phyloP scores from a whole-genome alignment of 2,113 vertebrate genomes.

The Poeciliopsis retropinna region DNA sequence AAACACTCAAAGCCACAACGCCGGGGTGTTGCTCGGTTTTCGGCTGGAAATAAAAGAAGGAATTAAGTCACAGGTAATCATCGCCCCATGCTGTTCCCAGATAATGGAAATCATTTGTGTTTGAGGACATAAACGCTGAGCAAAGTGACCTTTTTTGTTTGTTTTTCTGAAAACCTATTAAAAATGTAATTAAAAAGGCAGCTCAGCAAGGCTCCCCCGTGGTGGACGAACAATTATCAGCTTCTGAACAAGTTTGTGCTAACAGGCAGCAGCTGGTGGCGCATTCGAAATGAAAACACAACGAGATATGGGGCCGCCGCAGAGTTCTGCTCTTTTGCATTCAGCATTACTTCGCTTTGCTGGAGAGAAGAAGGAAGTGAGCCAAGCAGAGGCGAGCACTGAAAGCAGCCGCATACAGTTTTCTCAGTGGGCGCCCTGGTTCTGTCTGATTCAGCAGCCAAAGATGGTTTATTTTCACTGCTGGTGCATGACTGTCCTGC shows the following conservation, averaged over 20 bases:
- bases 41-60: slow-evolving; percentile 20
- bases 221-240: slow-evolving; percentile 64
- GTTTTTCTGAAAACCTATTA: slow-evolving; percentile 66
- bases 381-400: slow-evolving; percentile 8
- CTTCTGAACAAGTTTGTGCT: slow-evolving; percentile 47
- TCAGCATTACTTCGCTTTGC: slow-evolving; percentile 20
- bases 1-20: slow-evolving; percentile 1
- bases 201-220: slow-evolving; percentile 44
- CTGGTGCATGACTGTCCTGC: slow-evolving; percentile 35
- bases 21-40: not conserved
- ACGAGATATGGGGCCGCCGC: slow-evolving; percentile 25
- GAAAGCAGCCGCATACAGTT: slow-evolving; percentile 31
- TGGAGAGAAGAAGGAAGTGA: slow-evolving; percentile 21
- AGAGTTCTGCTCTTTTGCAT: slow-evolving; percentile 38
- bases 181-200: slow-evolving; percentile 69
- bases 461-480: slow-evolving; percentile 45
- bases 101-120: slow-evolving; percentile 50
- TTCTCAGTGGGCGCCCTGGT: slow-evolving; percentile 53
- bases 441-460: slow-evolving; percentile 63
- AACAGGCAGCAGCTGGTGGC: slow-evolving; percentile 33
- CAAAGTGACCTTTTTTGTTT: slow-evolving; percentile 60
- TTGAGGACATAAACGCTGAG: slow-evolving; percentile 29
- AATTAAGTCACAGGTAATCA: slow-evolving; percentile 25
- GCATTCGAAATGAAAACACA: slow-evolving; percentile 44
- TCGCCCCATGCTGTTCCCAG: not conserved